Conservation (phyloP, 2,797 vertebrate genomes). For the Argya squamiceps region DNA sequence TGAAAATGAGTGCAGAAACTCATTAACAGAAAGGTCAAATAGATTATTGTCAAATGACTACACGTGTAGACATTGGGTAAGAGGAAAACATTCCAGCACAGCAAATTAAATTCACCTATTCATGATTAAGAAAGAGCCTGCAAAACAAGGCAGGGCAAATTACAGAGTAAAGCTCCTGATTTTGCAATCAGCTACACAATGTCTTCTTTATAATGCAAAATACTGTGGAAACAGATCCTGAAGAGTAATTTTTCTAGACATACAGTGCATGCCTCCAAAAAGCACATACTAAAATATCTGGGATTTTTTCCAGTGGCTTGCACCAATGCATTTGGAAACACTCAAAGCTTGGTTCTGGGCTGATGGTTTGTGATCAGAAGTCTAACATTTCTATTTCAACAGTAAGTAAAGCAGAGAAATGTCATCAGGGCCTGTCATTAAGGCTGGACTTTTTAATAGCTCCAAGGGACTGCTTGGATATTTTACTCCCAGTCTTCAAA, state of each 20-base stretch:
- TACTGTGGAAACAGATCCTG: slow-evolving; percentile 5
- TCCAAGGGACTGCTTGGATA: background rate
- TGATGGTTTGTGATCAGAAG: background rate
- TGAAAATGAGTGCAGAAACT: background rate
- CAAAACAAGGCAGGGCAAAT: slow-evolving; percentile 33
- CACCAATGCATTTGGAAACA: background rate
- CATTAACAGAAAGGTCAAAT: slow-evolving; percentile 18
- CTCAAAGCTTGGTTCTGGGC: background rate
- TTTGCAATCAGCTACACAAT: slow-evolving; percentile 29
- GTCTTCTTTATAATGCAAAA: slow-evolving; percentile 42
- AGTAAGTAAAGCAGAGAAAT: background rate
- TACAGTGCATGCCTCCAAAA: background rate
- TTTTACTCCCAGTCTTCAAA: background rate
- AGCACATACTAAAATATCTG: background rate
- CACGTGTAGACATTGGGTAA: slow-evolving; percentile 13
- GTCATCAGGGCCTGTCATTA: background rate
- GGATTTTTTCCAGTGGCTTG: background rate
- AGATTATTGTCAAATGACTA: slow-evolving; percentile 15
- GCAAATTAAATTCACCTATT: slow-evolving; percentile 52
- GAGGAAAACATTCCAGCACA: slow-evolving; percentile 32
- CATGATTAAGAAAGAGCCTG: slow-evolving; percentile 19
- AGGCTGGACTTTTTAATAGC: background rate
- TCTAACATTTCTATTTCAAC: background rate
- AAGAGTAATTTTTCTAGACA: slow-evolving; percentile 25
- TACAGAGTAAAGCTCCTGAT: slow-evolving; percentile 30